A percentile compares a stretch with the other conserved stretches of the same genome.
phyloP scores from a whole-genome alignment of 1,140 invertebrate species.

The Piezodorus guildinii region DNA sequence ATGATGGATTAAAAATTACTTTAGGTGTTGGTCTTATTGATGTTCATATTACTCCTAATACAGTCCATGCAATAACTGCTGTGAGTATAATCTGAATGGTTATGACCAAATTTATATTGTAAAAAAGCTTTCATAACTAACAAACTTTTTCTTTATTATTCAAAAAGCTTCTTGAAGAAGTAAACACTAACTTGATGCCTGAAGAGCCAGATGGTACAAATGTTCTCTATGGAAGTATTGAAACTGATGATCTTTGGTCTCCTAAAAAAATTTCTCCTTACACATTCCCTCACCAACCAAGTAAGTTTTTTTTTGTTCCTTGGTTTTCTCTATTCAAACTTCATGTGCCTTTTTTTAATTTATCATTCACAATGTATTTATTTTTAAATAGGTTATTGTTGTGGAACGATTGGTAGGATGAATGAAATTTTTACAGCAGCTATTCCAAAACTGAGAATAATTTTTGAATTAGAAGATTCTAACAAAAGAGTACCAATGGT shows the following conservation, averaged over 20 bases:
- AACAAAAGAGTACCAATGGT: conserved; percentile 37
- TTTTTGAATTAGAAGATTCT: conserved; percentile 46
- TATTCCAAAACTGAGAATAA: conserved; percentile 42
- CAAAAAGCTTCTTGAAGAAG: conserved; percentile 32
- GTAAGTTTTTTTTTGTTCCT: conserved; percentile 27
- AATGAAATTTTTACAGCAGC: conserved; percentile 39
- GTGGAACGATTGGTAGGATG: conserved; percentile 14
- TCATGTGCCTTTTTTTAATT: neutral
- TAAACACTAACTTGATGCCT: conserved; percentile 30
- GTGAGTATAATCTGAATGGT: conserved; percentile 32
- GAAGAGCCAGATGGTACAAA: conserved; percentile 31
- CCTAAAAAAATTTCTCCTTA: conserved; percentile 47
- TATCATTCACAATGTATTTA: neutral
- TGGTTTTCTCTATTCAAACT: neutral
- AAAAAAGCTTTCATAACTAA: no score
- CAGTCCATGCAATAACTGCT: conserved; percentile 53
- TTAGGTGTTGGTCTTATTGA: conserved; percentile 51
- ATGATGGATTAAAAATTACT: conserved; percentile 49
- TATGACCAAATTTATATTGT: no score
- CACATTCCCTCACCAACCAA: conserved; percentile 34
- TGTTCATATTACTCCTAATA: conserved; percentile 58
- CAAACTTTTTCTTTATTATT: neutral
- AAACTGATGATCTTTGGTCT: conserved; percentile 57
- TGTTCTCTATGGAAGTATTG: conserved; percentile 28
- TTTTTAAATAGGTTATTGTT: neutral